A percentile compares a stretch with the other conserved stretches of the same genome.
These are phyloP conservation scores for Drosophila lowei DNA, from an alignment of 1,140 invertebrate genomes.

Conservation along the genomic window DNA sequence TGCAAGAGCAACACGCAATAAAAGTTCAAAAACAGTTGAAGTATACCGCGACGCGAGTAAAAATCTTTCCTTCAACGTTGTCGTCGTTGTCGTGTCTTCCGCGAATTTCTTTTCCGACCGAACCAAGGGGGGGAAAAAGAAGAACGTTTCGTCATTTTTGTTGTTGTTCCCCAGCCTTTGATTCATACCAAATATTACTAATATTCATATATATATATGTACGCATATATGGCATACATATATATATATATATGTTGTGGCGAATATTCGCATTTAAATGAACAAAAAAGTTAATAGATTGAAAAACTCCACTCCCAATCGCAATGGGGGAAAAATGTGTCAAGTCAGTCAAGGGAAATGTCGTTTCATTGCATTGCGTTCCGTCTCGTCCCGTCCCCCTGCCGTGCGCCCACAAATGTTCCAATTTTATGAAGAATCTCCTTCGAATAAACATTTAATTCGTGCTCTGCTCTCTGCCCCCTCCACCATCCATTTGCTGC, in stretches of 20 bases:
- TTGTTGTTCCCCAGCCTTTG: not conserved
- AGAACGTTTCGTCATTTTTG: constrained; percentile 9
- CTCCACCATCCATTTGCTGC: too few species aligned
- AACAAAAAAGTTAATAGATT: constrained; percentile 3
- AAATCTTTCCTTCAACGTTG: constrained; percentile 78
- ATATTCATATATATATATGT: not conserved
- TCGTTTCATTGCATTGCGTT: too few species aligned
- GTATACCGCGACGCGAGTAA: constrained; percentile 80
- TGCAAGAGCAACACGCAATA: constrained; percentile 72
- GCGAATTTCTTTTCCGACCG: constrained; percentile 64
- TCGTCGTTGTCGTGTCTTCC: constrained; percentile 66
- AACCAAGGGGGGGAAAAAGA: too few species aligned
- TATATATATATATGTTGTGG: not conserved
- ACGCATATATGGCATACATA: not conserved
- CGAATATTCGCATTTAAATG: constrained; percentile 3
- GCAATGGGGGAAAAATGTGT: too few species aligned
- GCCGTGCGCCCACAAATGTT: too few species aligned
- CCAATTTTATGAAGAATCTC: too few species aligned
- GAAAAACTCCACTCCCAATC: too few species aligned
- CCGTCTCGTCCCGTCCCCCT: too few species aligned
- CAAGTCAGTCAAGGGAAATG: too few species aligned
- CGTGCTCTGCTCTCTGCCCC: too few species aligned
- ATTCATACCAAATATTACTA: too few species aligned
- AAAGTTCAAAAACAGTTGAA: constrained; percentile 81
- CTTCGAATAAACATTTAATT: too few species aligned